Evolutionary conservation across 2,888 invertebrate genomes (phyloP), one percentile per base, ranked within the genome.

Genomic region (Apotomis betuletana): DNA sequence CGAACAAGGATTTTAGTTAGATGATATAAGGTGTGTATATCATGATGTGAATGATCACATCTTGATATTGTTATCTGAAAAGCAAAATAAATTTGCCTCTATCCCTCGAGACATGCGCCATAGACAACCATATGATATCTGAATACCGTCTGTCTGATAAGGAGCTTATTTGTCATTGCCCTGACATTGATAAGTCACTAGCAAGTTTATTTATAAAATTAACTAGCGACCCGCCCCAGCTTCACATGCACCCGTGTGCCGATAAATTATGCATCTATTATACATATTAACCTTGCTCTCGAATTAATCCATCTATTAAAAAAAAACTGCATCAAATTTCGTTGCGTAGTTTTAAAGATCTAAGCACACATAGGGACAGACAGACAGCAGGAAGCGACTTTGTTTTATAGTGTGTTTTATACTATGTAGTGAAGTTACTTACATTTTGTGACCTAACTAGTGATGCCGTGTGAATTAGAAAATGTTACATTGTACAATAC

Each of bases 161-260:
- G 63, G 36, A n/a, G 13, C 62, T 38, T 62, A 63, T 63, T 72
- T 72, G 72, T 72, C 72, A 72, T 72, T 72, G 72, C 63, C 63
- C 63, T 72, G 72, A 72, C 72, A 72, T 72, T 72, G 67, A 70
- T 65, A 70, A 65, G 59, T 44, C 9, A 61, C 60, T 60, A 55
- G 54, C 52, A 46, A 15, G 49, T 54, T 49, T 46, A 63, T 67
- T 54, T 57, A 62, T 68, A 44, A 63, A 63, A 67, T 57, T 41
- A 67, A 27, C 27, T 27, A 2, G 27, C 2, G 27, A 27, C 27
- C 27, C 27, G 27, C 27, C 27, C 27, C 27, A 15, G 15, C 15
- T 27, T 27, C 27, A 0, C 27, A 27, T 2, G 27, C n/a, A n/a
- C n/a, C n/a, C n/a, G n/a, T n/a, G n/a, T 27, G 27, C 27, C 2